Percentiles rank a stretch among this genome's conserved stretches.
Conservation (phyloP, 2,797 vertebrate species). For the Neostethus bicornis region DNA sequence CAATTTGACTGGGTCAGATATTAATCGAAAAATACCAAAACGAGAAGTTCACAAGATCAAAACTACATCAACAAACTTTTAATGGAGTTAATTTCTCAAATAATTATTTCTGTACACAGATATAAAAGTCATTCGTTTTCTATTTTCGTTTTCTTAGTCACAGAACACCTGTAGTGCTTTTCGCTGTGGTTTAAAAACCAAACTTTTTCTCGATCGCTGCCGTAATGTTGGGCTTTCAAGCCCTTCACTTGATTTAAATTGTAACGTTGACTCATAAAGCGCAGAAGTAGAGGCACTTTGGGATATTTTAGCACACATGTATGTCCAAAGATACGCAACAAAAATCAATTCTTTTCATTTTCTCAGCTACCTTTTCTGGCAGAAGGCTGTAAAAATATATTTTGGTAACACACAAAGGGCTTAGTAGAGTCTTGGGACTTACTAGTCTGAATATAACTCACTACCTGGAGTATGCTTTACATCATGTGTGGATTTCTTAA, state of each 20-base stretch:
- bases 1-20: no score
- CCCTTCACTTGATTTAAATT: neutral
- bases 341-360: neutral
- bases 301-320: neutral
- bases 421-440: neutral
- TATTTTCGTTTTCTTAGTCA: neutral
- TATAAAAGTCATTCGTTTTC: neutral
- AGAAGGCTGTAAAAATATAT: neutral
- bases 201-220: neutral
- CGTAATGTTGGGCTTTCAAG: neutral
- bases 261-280: neutral
- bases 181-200: conserved; percentile 1
- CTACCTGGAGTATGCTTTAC: neutral
- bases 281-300: neutral
- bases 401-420: neutral
- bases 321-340: neutral
- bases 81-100: no score
- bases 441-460: neutral
- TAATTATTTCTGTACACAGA: no score
- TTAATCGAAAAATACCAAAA: no score
- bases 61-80: no score
- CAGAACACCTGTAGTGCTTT: neutral
- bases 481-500: neutral
- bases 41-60: no score
- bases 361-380: neutral